Evolutionary conservation across 2,797 vertebrate species (phyloP), one percentile per base, ranked within the genome.

Genomic region (Benthosema pterotum): DNA sequence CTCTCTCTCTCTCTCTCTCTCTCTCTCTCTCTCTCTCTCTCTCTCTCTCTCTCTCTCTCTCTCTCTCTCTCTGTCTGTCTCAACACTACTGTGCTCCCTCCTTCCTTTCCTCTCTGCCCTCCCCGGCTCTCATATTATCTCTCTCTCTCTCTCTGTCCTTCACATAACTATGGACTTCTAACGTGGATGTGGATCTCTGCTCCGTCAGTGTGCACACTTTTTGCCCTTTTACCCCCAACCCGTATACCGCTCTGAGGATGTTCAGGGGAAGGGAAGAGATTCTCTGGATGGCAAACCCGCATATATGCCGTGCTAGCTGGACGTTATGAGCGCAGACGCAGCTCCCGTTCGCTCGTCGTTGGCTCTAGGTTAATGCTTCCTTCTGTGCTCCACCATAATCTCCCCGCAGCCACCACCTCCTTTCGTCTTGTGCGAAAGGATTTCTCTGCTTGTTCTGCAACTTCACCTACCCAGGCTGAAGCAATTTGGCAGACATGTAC

Each of bases 401-500:
- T 74, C 72, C 56, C 66, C 64, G 48, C n/a, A n/a, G n/a, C n/a
- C n/a, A 45, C 14, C 57, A 22, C 71, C 69, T 71, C 66, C 72
- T 70, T 75, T 77, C 77, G 78, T 84, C 84, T 72, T 65, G 57
- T 17, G 59, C 76, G 57, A 38, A 46, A 74, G 64, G 70, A 79
- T 66, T n/a, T 22, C 52, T 77, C 71, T 59, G 58, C 74, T 68
- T 88, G 65, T 11, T 60, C 46, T 43, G 9, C 32, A 49, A 11
- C 51, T 57, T 38, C 32, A 38, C 32, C 32, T 9, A 9, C 9
- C 55, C 42, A 28, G 22, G 22, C 7, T 15, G 42, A 54, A 59
- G 51, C 60, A 47, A 38, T 56, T 45, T 52, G 57, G 17, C 66
- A 46, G 63, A 78, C 92, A 97, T 99, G 96, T 96, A 94, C 91